Base-by-base conservation (phyloP, 2,113 vertebrate species). In the Lanius collurio region DNA sequence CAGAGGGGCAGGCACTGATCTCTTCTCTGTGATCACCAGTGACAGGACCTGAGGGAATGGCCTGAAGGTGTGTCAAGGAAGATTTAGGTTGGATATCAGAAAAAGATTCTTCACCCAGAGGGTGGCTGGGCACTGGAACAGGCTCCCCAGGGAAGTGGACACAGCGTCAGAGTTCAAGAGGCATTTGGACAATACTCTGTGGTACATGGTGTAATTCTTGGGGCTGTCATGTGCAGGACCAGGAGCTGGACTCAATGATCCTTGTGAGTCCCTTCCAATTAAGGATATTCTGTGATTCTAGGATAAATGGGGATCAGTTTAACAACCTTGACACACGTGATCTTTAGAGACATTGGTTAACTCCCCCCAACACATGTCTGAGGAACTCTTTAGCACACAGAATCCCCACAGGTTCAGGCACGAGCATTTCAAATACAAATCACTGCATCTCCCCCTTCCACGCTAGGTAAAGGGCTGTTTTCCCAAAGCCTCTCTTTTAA, bases 351-450 rank as follows among this genome's bases (percentile, higher is more conserved):
- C n/a, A 60, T 11, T 6, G 0, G 19, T 37, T 74, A 86, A 73
- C 6, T 37, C 2, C 3, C 12, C 21, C 4, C 31, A 27, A 41
- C 21, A 69, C 0, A 0, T 23, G 9, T 41, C 46, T 50, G 39
- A 83, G 55, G 65, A 93, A 41, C 9, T 2, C 65, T 63, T 42
- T 27, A 75, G 41, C 56, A 55, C 20, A 57, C 22, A 55, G 8
- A 30, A 79, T 47, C 19, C 37, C 31, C 55, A 67, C 33, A 50
- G 16, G 6, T 50, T 23, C 27, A 83, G 33, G 14, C n/a, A n/a
- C 3, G 3, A 47, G 28, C 26, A 57, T 42, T 88, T 49, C 33
- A 57, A 57, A 19, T n/a, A 47, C 18, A 78, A 75, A 60, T 65
- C 75, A 44, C 0, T 41, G 35, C 15, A 53, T 16, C 62, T 53